Base-by-base conservation (phyloP, 2,888 invertebrate genomes). In the Microdon myrmicae region DNA sequence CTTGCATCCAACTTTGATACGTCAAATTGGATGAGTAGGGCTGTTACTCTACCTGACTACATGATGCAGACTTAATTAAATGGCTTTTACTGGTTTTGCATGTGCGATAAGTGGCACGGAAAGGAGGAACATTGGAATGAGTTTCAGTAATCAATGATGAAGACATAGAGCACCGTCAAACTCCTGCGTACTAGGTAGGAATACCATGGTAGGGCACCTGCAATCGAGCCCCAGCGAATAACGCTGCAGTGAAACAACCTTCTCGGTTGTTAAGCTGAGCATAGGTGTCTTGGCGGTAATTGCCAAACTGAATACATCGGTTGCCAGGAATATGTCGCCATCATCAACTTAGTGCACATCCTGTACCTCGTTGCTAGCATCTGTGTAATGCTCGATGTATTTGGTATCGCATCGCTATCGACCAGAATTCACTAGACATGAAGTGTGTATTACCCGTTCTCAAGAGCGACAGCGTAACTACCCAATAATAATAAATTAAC, bases 21-120 rank as follows among this genome's bases (percentile, higher is more conserved):
- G 56, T 44, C 53, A 59, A 66, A 66, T 66, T 59, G 66, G 64
- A 64, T 64, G 55, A 39, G 55, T 56, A 32, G 31, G 19, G 34
- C 43, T 51, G 54, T 44, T 59, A 44, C 26, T 45, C 41, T 39
- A 64, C 60, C 43, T 23, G 35, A 58, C 67, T 70, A 68, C 69
- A 69, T 70, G 69, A 68, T 70, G 67, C 69, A 68, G 68, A 70
- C 68, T 70, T 70, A 70, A 70, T 70, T 70, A 70, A 70, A 70
- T 70, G 68, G 70, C 68, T 70, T 70, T 70, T 70, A 70, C 68
- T 61, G 54, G 68, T 68, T 67, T 55, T 68, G 67, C 61, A 68
- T 68, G 58, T 67, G 64, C 67, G 68, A 68, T 68, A 64, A 68
- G 68, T 41, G 45, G 55, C 45, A 47, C 54, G 44, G 51, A 67